Percentiles rank a stretch among this genome's conserved stretches.
phyloP scores from a whole-genome alignment of 2,113 vertebrate genomes.

The Equus przewalskii region DNA sequence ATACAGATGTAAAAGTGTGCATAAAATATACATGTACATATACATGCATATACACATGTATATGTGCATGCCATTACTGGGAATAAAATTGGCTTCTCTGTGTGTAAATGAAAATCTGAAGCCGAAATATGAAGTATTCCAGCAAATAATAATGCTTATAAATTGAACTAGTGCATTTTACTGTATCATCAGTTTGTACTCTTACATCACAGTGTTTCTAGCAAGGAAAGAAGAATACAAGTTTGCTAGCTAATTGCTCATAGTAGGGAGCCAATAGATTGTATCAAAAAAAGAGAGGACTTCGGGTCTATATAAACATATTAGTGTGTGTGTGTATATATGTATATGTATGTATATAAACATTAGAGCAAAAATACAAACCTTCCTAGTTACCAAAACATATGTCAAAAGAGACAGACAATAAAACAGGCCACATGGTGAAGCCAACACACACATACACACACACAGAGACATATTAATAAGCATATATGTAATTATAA shows the following conservation, averaged over 20 bases:
- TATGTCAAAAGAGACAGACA: neutral
- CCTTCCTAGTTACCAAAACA: neutral
- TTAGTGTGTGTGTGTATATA: neutral
- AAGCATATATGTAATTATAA: neutral
- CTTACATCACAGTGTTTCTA: neutral
- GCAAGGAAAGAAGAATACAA: neutral
- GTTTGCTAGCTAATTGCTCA: neutral
- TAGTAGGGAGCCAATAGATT: neutral
- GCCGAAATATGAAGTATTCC: neutral
- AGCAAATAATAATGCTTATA: neutral
- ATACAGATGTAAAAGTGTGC: no score
- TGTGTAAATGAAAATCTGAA: neutral
- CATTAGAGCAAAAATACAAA: neutral
- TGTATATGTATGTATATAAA: neutral
- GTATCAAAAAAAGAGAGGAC: neutral
- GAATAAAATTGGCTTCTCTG: neutral
- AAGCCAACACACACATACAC: neutral
- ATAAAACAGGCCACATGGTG: neutral
- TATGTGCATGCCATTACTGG: neutral
- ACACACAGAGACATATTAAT: neutral
- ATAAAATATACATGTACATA: no score
- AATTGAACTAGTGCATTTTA: neutral
- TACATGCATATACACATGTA: neutral
- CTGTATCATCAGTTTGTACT: neutral
- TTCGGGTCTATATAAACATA: neutral